phyloP scores from a whole-genome alignment of 2,888 invertebrate species.

The Furcula furcula region DNA sequence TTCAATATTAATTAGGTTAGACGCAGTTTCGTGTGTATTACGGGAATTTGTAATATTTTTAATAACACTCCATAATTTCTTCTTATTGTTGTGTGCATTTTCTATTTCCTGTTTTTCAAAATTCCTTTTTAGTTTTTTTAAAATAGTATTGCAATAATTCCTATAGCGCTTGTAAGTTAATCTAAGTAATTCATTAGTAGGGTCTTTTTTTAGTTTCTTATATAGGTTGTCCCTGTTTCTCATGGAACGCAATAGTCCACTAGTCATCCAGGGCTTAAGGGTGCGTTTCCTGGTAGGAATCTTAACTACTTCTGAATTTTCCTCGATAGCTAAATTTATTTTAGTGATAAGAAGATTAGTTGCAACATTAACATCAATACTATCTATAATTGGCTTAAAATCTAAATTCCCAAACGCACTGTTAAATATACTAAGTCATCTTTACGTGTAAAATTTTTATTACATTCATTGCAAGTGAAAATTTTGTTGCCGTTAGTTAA shows the following conservation, averaged over 20 bases:
- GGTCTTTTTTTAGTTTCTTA: conserved; percentile 3
- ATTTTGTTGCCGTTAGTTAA: too few relatives aligned
- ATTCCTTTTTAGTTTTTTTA: conserved; percentile 2
- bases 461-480: too few relatives aligned
- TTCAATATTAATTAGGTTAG: neutral
- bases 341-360: neutral
- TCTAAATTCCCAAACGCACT: neutral
- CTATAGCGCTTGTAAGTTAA: conserved; percentile 1
- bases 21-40: neutral
- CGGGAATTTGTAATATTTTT: neutral
- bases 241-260: neutral
- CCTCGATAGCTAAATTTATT: neutral
- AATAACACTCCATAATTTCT: conserved; percentile 1
- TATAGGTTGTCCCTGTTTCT: neutral
- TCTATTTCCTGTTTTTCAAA: conserved; percentile 4
- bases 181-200: neutral
- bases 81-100: neutral
- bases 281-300: neutral
- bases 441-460: neutral
- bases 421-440: neutral
- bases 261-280: conserved; percentile 4
- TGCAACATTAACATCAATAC: neutral
- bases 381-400: neutral
- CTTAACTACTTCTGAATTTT: neutral
- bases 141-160: conserved; percentile 1